Base-by-base conservation (phyloP, 2,797 vertebrate genomes). In the Silurus lanzhouensis region DNA sequence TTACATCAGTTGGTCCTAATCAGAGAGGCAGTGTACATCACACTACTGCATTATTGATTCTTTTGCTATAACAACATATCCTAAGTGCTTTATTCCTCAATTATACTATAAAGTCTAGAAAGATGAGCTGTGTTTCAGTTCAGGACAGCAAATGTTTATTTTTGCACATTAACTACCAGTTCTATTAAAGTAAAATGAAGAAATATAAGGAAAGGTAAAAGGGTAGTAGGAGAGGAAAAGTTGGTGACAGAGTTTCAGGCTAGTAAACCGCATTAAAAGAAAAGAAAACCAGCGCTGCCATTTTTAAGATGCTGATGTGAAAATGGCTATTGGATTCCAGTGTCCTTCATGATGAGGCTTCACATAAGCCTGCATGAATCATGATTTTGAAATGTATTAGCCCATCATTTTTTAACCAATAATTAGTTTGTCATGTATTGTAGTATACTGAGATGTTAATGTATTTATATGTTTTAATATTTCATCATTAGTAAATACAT, bases 171-270 rank as follows among this genome's bases (percentile, higher is more conserved):
- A 70, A 60, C 15, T 63, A 20, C 58, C 63, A 46, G 38, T 68
- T 27, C 38, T 70, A 67, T 55, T 70, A 74, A 48, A 6, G 52
- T 55, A n/a, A 82, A 83, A 77, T 61, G 52, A 74, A 83, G 52
- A 83, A 71, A 86, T 74, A 58, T 27, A 76, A 57, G 52, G 58
- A 75, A 25, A 27, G 74, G 22, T 6, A n/a, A 74, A 84, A 78
- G 48, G n/a, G 58, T 19, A 67, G 12, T 10, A 66, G 57, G 66
- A 64, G 19, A 83, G 20, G 55, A 52, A 20, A 44, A n/a, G 67
- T 8, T 25, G 6, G 17, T 76, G 52, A 76, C n/a, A 3, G 63
- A 87, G 84, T 88, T 70, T 87, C 84, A 78, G 70, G 64, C 71
- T 84, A 48, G 57, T 78, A 86, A 52, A 79, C 10, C 10, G 10